Evolutionary conservation across 2,113 vertebrate species (phyloP), one percentile per base, ranked within the genome.

Genomic region (Athene cunicularia): DNA sequence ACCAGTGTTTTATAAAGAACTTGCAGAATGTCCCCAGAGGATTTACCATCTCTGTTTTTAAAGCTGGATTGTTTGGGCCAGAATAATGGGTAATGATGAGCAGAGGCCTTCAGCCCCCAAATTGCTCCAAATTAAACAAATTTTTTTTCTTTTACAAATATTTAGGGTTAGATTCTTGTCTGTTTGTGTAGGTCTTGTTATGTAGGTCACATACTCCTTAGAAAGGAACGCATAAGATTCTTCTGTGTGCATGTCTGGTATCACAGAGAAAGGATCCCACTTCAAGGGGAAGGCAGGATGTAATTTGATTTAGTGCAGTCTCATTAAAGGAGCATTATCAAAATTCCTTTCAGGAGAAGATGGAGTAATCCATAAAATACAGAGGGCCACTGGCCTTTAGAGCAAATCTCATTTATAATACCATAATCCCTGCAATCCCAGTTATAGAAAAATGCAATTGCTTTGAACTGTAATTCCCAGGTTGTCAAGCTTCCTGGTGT

Each of bases 381-480:
- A 85, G 73, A 81, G 47, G 45, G 62, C 33, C 73, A 33, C 32
- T 16, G 33, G 66, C 66, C 58, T 92, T 82, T 47, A 73, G 45
- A 94, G 73, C 37, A 95, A 94, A 95, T 94, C 84, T 18, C n/a
- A 45, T 59, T 89, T 92, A 73, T 90, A 95, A 93, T 87, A 85
- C 84, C 73, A 35, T 96, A 95, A 97, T 95, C 71, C 62, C 23
- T 73, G 66, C 88, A 94, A 87, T 92, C 73, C 60, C 71, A 81
- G 81, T 72, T 91, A 80, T 3, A 95, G 91, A 91, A 96, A 94
- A 92, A 88, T 37, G 45, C 45, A 73, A 76, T 86, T 93, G 45
- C 58, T 93, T 85, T 63, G 39, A 76, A 70, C 32, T 72, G 18
- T 43, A 75, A 35, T 82, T 92, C 60, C 49, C 68, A 53, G 49